Evolutionary conservation across 2,113 vertebrate genomes (phyloP).

Genomic region (Bujurquina vittata): DNA sequence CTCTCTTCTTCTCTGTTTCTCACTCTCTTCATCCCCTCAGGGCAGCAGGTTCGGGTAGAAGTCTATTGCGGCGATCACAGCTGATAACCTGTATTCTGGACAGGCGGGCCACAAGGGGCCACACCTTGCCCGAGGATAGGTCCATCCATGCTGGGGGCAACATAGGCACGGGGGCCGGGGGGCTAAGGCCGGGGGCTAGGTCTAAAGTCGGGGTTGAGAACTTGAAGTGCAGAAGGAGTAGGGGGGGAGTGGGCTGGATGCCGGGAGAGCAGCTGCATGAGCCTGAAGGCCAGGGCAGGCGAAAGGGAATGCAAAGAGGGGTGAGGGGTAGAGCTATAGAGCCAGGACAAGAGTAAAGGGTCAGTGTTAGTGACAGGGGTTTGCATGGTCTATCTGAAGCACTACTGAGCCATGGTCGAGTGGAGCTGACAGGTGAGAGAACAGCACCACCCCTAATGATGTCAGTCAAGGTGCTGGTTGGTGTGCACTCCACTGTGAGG

Average conservation of each 20-base stretch:
- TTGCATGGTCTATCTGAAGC: slow-evolving; percentile 71
- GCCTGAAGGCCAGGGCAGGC: slow-evolving; percentile 50
- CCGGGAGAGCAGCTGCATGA: slow-evolving; percentile 51
- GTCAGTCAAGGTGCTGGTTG: slow-evolving; percentile 53
- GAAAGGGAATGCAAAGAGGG: slow-evolving; percentile 3
- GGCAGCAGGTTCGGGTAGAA: slow-evolving; percentile 77
- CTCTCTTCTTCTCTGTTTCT: slow-evolving; percentile 58
- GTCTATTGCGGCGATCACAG: slow-evolving; percentile 81
- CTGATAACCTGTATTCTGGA: slow-evolving; percentile 82
- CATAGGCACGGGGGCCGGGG: slow-evolving; percentile 59
- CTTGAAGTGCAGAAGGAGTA: slow-evolving; percentile 41
- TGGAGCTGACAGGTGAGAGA: slow-evolving; percentile 82
- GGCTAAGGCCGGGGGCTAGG: slow-evolving; percentile 68
- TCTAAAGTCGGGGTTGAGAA: slow-evolving; percentile 48
- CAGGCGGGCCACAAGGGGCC: slow-evolving; percentile 78
- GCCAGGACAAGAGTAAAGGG: slow-evolving; percentile 52
- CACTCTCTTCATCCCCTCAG: slow-evolving; percentile 68
- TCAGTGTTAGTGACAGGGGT: slow-evolving; percentile 69
- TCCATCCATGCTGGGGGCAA: slow-evolving; percentile 79
- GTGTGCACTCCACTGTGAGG: slow-evolving; percentile 23
- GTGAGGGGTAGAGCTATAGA: slow-evolving; percentile 27
- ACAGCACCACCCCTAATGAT: slow-evolving; percentile 76
- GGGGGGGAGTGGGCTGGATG: slow-evolving; percentile 34
- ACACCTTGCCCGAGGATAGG: slow-evolving; percentile 84
- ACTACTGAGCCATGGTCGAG: slow-evolving; percentile 77